Evolutionary conservation across 2,113 vertebrate genomes (phyloP), one percentile per base, ranked within the genome.

Genomic region (Equus quagga): DNA sequence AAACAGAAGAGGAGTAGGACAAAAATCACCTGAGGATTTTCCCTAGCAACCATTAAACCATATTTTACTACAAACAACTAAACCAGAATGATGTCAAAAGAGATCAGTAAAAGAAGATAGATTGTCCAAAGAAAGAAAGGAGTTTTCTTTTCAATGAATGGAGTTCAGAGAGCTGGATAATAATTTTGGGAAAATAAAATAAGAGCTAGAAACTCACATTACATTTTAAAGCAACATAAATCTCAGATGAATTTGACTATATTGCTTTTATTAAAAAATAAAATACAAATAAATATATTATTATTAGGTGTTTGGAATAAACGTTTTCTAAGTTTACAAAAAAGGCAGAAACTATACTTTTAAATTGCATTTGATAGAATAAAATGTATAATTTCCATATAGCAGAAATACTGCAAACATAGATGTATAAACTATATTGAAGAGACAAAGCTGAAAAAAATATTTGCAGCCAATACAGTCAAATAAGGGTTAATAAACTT

Each of bases 341-440:
- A 86, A 95, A 81, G 31, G 11, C 23, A 98, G 67, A 94, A 76
- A 88, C 5, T 65, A 44, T 51, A 69, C 56, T 84, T 82, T 75
- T 5, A 85, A 69, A 81, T 64, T 76, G 15, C 6, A 94, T 70
- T 85, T 73, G 4, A 33, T 60, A 65, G n/a, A 69, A 84, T 80
- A 62, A 76, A 81, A 62, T 62, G 28, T 69, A 44, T 80, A 75
- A 41, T 60, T 82, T 78, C 21, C 56, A 93, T 21, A 33, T 51
- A 86, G 17, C 7, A 76, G 21, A 96, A 96, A 78, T 28, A 60
- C 10, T 17, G 5, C 17, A 92, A 46, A 49, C 6, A 96, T 84
- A 79, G 23, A 83, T 90, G 3, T 49, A 36, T 94, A 97, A 80
- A 24, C 49, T 46, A 28, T 10, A 23, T 58, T 82, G 72, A 81